phyloP scores from a whole-genome alignment of 2,797 vertebrate species.

The Rallus crepitans region DNA sequence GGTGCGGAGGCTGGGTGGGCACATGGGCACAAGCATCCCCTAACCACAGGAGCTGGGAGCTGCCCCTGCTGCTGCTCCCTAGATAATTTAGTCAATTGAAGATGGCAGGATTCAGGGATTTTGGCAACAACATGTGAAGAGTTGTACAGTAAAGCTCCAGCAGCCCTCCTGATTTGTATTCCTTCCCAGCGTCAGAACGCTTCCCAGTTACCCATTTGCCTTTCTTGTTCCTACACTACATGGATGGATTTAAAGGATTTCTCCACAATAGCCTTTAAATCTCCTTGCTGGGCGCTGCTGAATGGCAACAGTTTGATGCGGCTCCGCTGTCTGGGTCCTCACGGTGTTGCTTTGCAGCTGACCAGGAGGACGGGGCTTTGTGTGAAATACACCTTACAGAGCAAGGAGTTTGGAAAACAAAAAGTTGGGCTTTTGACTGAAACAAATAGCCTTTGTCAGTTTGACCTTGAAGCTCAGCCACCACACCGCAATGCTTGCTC shows the following conservation, averaged over 20 bases:
- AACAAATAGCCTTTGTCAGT: neutral
- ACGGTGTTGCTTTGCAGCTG: neutral
- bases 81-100: neutral
- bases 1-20: accelerated
- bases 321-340: neutral
- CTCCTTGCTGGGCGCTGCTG: neutral
- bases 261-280: conserved; percentile 13
- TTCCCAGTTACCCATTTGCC: conserved; percentile 28
- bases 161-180: conserved; percentile 20
- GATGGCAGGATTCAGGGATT: conserved; percentile 18
- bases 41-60: neutral
- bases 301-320: neutral
- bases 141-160: neutral
- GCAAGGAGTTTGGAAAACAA: neutral
- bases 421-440: neutral
- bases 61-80: neutral
- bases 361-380: neutral
- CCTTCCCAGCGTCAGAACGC: neutral
- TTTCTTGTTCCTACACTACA: neutral
- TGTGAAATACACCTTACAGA: neutral
- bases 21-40: neutral
- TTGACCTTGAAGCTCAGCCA: conserved; percentile 29
- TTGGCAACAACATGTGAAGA: neutral
- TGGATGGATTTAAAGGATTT: conserved; percentile 44
- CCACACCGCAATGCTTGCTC: neutral